Conservation (phyloP, 2,888 invertebrate species). For the Pyrocoelia pectoralis region DNA sequence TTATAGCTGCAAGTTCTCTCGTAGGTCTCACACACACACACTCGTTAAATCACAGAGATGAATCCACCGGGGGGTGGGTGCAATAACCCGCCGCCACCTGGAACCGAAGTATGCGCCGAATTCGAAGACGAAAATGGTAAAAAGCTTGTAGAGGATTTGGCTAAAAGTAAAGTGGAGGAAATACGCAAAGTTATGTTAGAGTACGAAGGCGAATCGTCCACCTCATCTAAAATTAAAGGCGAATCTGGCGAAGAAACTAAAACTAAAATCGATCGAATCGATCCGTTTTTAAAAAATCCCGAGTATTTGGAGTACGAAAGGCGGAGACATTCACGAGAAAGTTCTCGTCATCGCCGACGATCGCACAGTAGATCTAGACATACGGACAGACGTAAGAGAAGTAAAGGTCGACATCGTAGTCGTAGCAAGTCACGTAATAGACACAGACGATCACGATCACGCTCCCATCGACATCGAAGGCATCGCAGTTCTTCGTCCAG, state of each 20-base stretch:
- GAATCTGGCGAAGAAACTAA: constrained; percentile 18
- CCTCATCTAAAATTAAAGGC: constrained; percentile 32
- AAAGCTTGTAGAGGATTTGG: constrained; percentile 37
- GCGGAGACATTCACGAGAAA: constrained; percentile 26
- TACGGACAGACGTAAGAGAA: constrained; percentile 36
- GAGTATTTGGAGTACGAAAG: constrained; percentile 50
- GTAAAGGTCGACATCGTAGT: constrained; percentile 30
- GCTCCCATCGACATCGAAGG: constrained; percentile 37
- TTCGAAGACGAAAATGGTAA: constrained; percentile 38
- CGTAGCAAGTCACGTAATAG: constrained; percentile 40
- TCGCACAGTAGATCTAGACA: constrained; percentile 44
- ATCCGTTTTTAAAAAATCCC: constrained; percentile 54
- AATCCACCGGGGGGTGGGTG: constrained; percentile 49
- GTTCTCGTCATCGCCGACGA: constrained; percentile 23
- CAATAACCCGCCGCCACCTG: constrained; percentile 58
- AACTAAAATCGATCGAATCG: constrained; percentile 47
- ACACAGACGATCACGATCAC: constrained; percentile 41
- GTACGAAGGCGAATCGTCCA: constrained; percentile 39
- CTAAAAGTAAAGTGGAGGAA: constrained; percentile 1
- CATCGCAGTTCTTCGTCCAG: constrained; percentile 29
- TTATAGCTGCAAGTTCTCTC: constrained; percentile 63
- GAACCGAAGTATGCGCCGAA: constrained; percentile 52
- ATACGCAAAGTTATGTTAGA: constrained; percentile 13
- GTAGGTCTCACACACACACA: constrained; percentile 53
- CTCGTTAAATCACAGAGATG: constrained; percentile 48